Conservation (phyloP, 2,113 vertebrate genomes). For the Eublepharis macularius region DNA sequence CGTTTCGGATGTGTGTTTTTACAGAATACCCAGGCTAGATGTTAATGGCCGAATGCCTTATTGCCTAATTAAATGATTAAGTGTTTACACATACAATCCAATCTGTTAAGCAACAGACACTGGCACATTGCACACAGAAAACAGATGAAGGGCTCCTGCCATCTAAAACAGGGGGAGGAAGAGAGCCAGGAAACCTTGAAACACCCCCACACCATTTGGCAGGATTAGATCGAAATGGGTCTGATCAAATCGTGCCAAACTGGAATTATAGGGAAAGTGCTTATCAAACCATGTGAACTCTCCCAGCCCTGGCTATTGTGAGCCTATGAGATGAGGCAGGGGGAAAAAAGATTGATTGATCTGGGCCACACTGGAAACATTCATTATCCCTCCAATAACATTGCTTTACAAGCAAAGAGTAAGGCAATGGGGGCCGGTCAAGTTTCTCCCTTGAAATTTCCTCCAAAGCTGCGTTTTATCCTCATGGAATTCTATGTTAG, state of each 20-base stretch:
- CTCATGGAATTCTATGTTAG: not conserved
- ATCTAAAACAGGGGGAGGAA: not conserved
- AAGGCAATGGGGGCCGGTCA: not conserved
- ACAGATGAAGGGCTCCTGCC: not conserved
- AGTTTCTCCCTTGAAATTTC: not conserved
- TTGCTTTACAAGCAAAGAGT: not conserved
- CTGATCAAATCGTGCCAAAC: not conserved
- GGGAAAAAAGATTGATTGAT: not conserved
- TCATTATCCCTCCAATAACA: not conserved
- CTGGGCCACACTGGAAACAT: not conserved
- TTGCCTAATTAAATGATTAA: slow-evolving; percentile 22
- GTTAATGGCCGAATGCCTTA: not conserved
- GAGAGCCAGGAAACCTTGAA: not conserved
- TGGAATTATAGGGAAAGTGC: not conserved
- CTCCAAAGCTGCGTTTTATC: not conserved
- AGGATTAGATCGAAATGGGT: slow-evolving; percentile 2
- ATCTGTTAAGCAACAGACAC: slow-evolving; percentile 7
- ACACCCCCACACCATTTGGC: not conserved
- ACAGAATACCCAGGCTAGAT: not conserved
- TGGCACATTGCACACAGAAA: not conserved
- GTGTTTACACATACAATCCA: slow-evolving; percentile 9
- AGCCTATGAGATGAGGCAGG: not conserved
- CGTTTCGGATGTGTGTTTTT: slow-evolving; percentile 8
- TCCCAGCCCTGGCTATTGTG: not conserved
- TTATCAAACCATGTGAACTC: not conserved